Percentiles rank a stretch among this genome's conserved stretches.
These are phyloP conservation scores for Laticauda laticaudata DNA, from an alignment of 2,113 vertebrate genomes.

Conservation along the genomic window DNA sequence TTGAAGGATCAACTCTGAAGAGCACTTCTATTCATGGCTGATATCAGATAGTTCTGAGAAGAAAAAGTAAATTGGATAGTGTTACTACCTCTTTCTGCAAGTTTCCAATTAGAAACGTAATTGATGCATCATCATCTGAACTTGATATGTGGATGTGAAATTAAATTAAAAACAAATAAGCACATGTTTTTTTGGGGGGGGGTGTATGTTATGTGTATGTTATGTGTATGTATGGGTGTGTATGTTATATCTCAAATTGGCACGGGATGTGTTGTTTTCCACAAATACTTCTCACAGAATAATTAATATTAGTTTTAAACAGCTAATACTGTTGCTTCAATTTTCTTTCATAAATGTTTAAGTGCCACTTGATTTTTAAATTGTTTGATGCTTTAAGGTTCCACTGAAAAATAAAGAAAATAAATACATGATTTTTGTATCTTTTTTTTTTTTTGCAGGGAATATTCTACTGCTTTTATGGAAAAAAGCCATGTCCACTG, in stretches of 20 bases:
- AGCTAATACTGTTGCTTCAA: not conserved
- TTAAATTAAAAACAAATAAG: not conserved
- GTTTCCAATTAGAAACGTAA: not conserved
- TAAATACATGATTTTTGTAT: not conserved
- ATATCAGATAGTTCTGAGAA: not conserved
- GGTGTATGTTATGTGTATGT: too few relatives aligned
- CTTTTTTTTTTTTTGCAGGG: constrained; percentile 41
- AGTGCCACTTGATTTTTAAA: not conserved
- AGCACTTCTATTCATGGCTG: not conserved
- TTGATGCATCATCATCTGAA: not conserved
- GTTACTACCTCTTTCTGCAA: not conserved
- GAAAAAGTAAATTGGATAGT: not conserved
- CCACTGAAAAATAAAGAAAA: not conserved
- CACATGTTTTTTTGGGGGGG: not conserved
- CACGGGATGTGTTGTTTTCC: not conserved
- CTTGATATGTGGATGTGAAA: not conserved
- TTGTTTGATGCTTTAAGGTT: not conserved
- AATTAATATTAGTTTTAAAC: not conserved
- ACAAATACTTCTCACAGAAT: not conserved
- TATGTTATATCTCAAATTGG: not conserved
- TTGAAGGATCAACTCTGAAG: not conserved
- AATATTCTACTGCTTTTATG: constrained; percentile 55
- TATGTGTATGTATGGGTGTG: not conserved
- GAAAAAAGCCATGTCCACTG: constrained; percentile 61
- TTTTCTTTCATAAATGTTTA: not conserved